These are phyloP conservation scores for Stercorarius parasiticus DNA, from an alignment of 2,113 vertebrate genomes.

Conservation along the genomic window DNA sequence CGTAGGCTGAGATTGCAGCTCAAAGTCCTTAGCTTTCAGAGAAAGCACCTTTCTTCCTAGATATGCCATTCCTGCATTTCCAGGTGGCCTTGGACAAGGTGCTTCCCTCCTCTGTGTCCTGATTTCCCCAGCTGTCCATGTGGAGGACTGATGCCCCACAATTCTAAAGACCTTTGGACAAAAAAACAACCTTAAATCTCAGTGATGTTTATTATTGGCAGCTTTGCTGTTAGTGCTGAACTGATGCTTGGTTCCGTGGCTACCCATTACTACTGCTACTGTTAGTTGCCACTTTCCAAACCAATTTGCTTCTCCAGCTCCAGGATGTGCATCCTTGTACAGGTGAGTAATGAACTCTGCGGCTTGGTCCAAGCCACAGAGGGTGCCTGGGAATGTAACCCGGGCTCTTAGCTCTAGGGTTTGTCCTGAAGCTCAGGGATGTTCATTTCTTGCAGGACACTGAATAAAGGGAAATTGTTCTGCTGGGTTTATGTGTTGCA, in stretches of 20 bases:
- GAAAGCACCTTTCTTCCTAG: neutral
- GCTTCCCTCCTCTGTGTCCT: neutral
- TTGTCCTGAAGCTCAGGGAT: neutral
- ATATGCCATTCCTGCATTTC: neutral
- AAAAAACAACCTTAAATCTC: neutral
- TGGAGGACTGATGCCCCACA: neutral
- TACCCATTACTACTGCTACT: neutral
- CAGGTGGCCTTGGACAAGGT: neutral
- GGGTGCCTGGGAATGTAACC: neutral
- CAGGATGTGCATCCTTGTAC: neutral
- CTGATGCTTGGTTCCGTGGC: rapidly evolving
- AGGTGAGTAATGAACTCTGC: neutral
- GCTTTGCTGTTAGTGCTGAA: neutral
- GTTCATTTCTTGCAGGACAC: rapidly evolving
- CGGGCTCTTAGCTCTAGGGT: neutral
- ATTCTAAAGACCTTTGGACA: neutral
- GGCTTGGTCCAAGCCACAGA: neutral
- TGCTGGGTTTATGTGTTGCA: neutral
- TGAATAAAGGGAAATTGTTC: rapidly evolving
- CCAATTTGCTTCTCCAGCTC: neutral
- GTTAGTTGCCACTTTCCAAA: neutral
- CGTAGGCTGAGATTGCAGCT: neutral
- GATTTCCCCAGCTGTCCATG: neutral
- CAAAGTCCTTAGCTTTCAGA: neutral
- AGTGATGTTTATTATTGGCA: neutral